These are phyloP conservation scores for Boloria selene DNA, from an alignment of 2,888 invertebrate genomes.

Conservation along the genomic window DNA sequence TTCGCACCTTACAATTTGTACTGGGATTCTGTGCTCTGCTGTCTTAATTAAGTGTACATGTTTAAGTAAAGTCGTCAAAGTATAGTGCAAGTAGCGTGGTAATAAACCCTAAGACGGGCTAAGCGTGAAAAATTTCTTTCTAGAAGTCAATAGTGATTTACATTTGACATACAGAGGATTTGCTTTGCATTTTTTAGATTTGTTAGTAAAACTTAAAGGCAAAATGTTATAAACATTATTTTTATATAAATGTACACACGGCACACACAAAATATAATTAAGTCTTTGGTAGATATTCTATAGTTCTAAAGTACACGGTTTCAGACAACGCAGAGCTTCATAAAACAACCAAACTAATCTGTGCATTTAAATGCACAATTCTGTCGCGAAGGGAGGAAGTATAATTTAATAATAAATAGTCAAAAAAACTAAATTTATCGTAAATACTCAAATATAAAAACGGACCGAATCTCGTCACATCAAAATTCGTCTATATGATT, in stretches of 20 bases:
- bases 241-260: too few relatives aligned
- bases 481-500: conserved; percentile 75
- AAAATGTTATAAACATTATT: conserved; percentile 2
- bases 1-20: conserved; percentile 59
- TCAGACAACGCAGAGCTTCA: conserved; percentile 65
- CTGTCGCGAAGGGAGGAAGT: conserved; percentile 47
- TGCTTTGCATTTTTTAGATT: neutral
- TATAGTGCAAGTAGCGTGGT: conserved; percentile 29
- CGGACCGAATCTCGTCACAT: conserved; percentile 71
- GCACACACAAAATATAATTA: conserved; percentile 16
- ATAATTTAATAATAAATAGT: conserved; percentile 62
- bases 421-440: conserved; percentile 72
- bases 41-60: conserved; percentile 50
- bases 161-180: neutral
- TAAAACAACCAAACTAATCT: conserved; percentile 46
- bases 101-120: conserved; percentile 16
- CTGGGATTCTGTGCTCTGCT: conserved; percentile 75
- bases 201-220: neutral
- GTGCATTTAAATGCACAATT: conserved; percentile 43
- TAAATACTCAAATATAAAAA: conserved; percentile 80
- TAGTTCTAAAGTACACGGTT: conserved; percentile 29
- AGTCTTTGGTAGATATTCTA: conserved; percentile 19
- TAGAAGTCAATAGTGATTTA: conserved; percentile 2
- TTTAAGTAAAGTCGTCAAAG: conserved; percentile 21
- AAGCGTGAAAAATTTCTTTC: conserved; percentile 22